Conservation (phyloP, 2,888 invertebrate species). For the Torymus auratus region DNA sequence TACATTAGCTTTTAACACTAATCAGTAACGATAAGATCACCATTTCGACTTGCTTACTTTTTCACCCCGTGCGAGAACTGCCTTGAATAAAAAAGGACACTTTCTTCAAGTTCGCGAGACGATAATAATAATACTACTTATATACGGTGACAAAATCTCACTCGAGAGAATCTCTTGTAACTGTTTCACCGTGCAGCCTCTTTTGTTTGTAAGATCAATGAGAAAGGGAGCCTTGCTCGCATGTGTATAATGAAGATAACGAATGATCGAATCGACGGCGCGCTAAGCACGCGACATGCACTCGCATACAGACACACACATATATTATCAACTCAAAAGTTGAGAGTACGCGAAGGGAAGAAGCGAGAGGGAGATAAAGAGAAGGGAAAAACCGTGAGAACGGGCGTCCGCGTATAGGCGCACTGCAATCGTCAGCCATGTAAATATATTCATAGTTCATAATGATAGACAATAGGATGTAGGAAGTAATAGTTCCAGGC, state of each 20-base stretch:
- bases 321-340: conserved; percentile 16
- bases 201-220: conserved; percentile 35
- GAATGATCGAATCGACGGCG: conserved; percentile 30
- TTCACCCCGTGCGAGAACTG: no score
- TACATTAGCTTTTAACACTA: no score
- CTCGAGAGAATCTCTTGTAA: conserved; percentile 41
- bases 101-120: no score
- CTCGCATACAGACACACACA: no score
- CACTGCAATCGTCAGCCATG: conserved; percentile 58
- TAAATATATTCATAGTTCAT: conserved; percentile 59
- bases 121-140: conserved; percentile 1
- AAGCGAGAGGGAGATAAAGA: conserved; percentile 1
- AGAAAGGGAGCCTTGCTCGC: conserved; percentile 19
- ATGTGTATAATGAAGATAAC: conserved; percentile 32
- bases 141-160: conserved; percentile 21
- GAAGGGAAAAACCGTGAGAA: conserved; percentile 34
- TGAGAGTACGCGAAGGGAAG: conserved; percentile 20
- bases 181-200: conserved; percentile 46
- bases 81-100: no score
- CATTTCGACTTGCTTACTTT: no score
- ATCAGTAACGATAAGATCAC: no score
- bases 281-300: not conserved
- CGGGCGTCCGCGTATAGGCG: conserved; percentile 31
- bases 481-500: conserved; percentile 58
- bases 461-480: conserved; percentile 54